These are phyloP conservation scores for Speoplatyrhinus poulsoni DNA, from an alignment of 2,113 vertebrate genomes.

Conservation along the genomic window DNA sequence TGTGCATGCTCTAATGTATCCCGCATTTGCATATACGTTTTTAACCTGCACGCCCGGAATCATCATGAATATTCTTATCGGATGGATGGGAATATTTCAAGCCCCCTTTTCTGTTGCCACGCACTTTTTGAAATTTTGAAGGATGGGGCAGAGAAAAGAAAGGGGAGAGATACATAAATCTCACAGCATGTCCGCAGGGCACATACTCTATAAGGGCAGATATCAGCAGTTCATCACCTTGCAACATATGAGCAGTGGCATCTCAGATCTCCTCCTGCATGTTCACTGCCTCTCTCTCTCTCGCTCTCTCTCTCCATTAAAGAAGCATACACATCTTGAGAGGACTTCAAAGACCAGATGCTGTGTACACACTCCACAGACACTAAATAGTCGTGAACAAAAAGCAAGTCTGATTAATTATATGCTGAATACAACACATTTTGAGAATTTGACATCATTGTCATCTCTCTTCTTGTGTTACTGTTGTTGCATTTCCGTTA, in stretches of 20 bases:
- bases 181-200: slow-evolving; percentile 64
- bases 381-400: slow-evolving; percentile 52
- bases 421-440: too few species aligned
- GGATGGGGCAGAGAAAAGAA: slow-evolving; percentile 28
- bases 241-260: slow-evolving; percentile 62
- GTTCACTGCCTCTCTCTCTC: slow-evolving; percentile 17
- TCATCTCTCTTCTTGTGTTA: too few species aligned
- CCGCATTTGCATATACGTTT: slow-evolving; percentile 84
- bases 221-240: slow-evolving; percentile 69
- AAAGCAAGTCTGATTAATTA: slow-evolving; percentile 13
- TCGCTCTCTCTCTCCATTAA: slow-evolving; percentile 20
- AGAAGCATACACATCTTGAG: slow-evolving; percentile 33
- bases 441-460: too few species aligned
- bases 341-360: slow-evolving; percentile 39
- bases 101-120: slow-evolving; percentile 54
- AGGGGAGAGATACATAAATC: slow-evolving; percentile 61
- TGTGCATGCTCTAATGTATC: slow-evolving; percentile 83
- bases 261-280: slow-evolving; percentile 44
- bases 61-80: slow-evolving; percentile 73
- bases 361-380: slow-evolving; percentile 52
- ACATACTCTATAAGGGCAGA: slow-evolving; percentile 72
- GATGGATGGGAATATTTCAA: slow-evolving; percentile 58
- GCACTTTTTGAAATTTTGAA: slow-evolving; percentile 66
- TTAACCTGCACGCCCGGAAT: slow-evolving; percentile 75
- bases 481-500: too few species aligned